A percentile compares a stretch with the other conserved stretches of the same genome.
phyloP scores from a whole-genome alignment of 23 tunicate genomes.

The Botrylloides violaceus region DNA sequence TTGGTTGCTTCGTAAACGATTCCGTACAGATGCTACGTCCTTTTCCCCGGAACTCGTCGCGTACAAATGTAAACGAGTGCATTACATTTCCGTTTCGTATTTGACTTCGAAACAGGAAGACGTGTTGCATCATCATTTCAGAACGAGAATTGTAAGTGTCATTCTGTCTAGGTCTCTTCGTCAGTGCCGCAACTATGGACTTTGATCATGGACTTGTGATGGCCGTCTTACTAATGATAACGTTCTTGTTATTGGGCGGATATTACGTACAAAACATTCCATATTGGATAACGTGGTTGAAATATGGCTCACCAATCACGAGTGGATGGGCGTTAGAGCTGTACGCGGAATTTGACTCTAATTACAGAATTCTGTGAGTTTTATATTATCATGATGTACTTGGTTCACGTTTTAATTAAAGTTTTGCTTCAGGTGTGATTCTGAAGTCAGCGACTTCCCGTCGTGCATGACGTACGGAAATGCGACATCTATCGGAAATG shows the following conservation, averaged over 20 bases:
- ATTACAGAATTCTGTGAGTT: conserved; percentile 64
- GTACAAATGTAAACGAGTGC: no score
- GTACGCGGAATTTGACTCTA: conserved; percentile 60
- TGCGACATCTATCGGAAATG: neutral
- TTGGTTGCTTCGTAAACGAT: no score
- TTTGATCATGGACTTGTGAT: conserved; percentile 80
- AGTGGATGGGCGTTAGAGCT: conserved; percentile 54
- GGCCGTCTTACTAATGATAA: conserved; percentile 76
- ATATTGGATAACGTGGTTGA: conserved; percentile 56
- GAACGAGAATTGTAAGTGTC: no score
- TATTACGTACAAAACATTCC: conserved; percentile 76
- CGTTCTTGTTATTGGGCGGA: conserved; percentile 78
- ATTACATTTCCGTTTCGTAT: no score
- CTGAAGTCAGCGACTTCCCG: conserved; percentile 40
- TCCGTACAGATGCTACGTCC: no score
- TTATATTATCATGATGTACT: neutral
- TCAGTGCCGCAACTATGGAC: conserved; percentile 85
- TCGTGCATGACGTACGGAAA: conserved; percentile 33
- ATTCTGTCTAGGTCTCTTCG: conserved; percentile 73
- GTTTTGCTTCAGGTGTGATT: conserved; percentile 56
- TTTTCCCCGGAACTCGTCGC: no score
- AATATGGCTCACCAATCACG: conserved; percentile 53
- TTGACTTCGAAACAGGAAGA: no score
- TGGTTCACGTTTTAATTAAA: neutral
- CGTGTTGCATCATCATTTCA: no score